Base-by-base conservation (phyloP, 2,888 invertebrate species). In the Nemoura dubitans region DNA sequence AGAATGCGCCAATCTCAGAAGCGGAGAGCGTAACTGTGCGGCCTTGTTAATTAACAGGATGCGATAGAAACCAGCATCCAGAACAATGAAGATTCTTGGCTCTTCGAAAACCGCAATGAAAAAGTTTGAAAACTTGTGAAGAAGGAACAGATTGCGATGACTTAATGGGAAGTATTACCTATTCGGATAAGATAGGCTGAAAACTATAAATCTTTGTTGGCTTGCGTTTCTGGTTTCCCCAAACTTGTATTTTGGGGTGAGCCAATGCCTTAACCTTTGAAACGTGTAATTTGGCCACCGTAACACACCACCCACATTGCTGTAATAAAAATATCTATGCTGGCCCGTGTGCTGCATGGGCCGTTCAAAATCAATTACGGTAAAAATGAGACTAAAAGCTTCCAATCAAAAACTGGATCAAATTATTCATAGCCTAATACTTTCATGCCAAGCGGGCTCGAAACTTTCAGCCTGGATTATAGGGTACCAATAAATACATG, bases 61-160 rank as follows among this genome's bases (percentile, higher is more conserved):
- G 59, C 21, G 36, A 36, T 59, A 59, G 21, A 59, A 59, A 21
- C 59, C 59, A 59, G 21, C 59, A 59, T 7, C 21, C 59, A 59
- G 59, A 59, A 59, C 59, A 59, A 59, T 59, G 59, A 59, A 59
- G 59, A 59, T 59, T 10, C 59, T 59, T 59, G 21, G 59, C 59
- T 59, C 59, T 59, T 59, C 59, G 14, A 10, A 59, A 21, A 59
- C 59, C 59, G 59, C 59, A 59, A 59, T 59, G 59, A 59, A 59
- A 59, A 59, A 59, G 59, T 59, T 59, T 21, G 59, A 59, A 59
- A 59, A 59, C 59, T 59, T 59, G 59, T 59, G 59, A 59, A 59
- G 59, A 59, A 59, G 16, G 59, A 59, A 59, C 59, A 59, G 59
- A 59, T 59, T 59, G 59, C 59, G 59, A 59, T 59, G 59, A 59